Evolutionary conservation across 2,797 vertebrate species (phyloP), one percentile per base, ranked within the genome.

Genomic region (Gallinago solitaria): DNA sequence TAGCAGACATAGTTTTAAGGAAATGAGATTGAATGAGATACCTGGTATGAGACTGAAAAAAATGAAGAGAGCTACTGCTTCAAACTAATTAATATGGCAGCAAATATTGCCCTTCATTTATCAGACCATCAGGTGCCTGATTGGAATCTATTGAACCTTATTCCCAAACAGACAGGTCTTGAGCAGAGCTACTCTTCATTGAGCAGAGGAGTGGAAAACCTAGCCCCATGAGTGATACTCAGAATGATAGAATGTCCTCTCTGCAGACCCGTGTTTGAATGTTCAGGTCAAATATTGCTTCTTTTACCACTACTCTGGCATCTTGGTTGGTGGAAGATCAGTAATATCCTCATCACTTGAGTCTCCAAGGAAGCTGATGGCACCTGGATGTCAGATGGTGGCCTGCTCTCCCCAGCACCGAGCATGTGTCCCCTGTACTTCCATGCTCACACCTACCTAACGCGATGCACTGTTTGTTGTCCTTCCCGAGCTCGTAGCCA

Each of bases 401-500:
- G 35, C 48, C 35, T 69, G n/a, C 23, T 64, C 78, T 50, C 11
- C 25, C 33, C 61, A 53, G 33, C 27, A 27, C 30, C 9, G 30
- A 50, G 19, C 19, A 1, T 5, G 20, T 84, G 13, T 19, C 39
- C 13, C 21, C 47, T 7, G 6, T 16, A 5, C 20, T 15, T 61
- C 59, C 23, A 2, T 25, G 23, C n/a, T 76, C 45, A n/a, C 50
- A 94, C 95, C 92, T 94, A 99, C 99, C 98, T 83, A 97, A 85
- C 0, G 99, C 98, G 1, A 97, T 63, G 83, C 99, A 99, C 56
- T 97, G 98, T 33, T 96, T 98, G 24, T 83, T 37, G 15, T 99
- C 98, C 5, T 84, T 57, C 48, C 98, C 98, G 0, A 99, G 98
- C 64, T 60, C 86, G 32, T 99, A 99, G 79, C 99, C 99, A 1